Evolutionary conservation across 1,140 invertebrate species (phyloP).

Genomic region (Calliopsis andreniformis): DNA sequence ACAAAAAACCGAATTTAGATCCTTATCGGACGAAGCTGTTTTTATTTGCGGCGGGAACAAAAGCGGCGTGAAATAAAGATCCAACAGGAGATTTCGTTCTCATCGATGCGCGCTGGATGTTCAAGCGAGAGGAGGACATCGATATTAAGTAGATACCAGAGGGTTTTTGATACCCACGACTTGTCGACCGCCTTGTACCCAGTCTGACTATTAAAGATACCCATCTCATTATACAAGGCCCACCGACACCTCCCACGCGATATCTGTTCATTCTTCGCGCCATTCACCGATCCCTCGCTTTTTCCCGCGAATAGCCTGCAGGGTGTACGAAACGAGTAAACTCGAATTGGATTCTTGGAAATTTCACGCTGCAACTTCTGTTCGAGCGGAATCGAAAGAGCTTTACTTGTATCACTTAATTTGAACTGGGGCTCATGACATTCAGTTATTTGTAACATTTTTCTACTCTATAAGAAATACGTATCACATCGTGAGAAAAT

Average conservation of each 20-base stretch:
- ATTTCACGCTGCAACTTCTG: no score
- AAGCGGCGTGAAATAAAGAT: constrained; percentile 26
- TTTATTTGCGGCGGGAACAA: constrained; percentile 6
- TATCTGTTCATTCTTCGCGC: constrained; percentile 21
- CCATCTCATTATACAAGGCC: constrained; percentile 42
- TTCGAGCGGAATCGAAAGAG: no score
- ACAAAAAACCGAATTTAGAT: background rate
- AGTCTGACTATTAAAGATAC: constrained; percentile 41
- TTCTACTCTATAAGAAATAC: no score
- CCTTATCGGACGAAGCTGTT: constrained; percentile 9
- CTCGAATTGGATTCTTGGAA: no score
- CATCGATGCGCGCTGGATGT: constrained; percentile 8
- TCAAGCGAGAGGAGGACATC: background rate
- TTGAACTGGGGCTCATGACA: no score
- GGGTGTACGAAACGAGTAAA: no score
- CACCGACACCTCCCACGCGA: constrained; percentile 33
- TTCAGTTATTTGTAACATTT: no score
- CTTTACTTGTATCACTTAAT: no score
- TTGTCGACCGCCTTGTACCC: constrained; percentile 25
- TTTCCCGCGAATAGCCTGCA: no score
- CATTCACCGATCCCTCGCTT: background rate
- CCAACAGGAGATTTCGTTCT: constrained; percentile 25
- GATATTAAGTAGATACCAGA: background rate
- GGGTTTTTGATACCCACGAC: constrained; percentile 24
- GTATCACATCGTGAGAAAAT: no score